Conservation (phyloP, 2,797 vertebrate genomes). For the Coregonus ussuriensis region DNA sequence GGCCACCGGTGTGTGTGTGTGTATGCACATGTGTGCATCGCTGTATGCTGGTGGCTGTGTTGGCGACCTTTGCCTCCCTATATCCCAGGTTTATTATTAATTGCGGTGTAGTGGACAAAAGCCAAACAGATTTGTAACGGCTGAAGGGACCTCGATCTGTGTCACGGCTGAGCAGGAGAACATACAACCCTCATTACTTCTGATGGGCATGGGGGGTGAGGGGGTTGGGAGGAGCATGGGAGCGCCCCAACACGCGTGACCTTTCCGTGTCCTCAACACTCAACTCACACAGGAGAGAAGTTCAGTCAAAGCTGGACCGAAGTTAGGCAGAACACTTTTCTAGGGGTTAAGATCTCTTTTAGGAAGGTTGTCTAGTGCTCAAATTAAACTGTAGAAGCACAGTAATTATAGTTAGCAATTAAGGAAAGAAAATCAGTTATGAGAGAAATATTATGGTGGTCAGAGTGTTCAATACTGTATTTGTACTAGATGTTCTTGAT, state of each 20-base stretch:
- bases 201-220: constrained; percentile 81
- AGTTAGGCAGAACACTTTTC: neutral
- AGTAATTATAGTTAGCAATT: neutral
- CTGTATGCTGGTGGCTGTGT: constrained; percentile 70
- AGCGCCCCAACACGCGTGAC: constrained; percentile 71
- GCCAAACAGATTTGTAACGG: constrained; percentile 99
- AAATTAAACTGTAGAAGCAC: neutral
- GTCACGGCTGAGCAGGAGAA: constrained; percentile 91
- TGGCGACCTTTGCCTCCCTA: constrained; percentile 88
- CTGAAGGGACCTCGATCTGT: constrained; percentile 99
- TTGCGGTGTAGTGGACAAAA: constrained; percentile 97
- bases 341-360: neutral
- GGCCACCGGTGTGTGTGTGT: neutral
- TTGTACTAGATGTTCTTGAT: neutral
- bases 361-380: neutral
- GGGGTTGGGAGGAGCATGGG: too few species aligned
- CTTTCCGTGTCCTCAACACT: constrained; percentile 83
- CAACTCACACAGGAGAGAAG: constrained; percentile 46
- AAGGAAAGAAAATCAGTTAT: neutral
- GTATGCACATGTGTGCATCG: constrained; percentile 60
- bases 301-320: neutral
- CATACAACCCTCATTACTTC: constrained; percentile 99
- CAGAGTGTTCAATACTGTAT: neutral
- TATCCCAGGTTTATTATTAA: constrained; percentile 95
- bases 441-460: neutral